A percentile compares a stretch with the other conserved stretches of the same genome.
phyloP scores from a whole-genome alignment of 2,888 invertebrate species.

The Carcina quercana region DNA sequence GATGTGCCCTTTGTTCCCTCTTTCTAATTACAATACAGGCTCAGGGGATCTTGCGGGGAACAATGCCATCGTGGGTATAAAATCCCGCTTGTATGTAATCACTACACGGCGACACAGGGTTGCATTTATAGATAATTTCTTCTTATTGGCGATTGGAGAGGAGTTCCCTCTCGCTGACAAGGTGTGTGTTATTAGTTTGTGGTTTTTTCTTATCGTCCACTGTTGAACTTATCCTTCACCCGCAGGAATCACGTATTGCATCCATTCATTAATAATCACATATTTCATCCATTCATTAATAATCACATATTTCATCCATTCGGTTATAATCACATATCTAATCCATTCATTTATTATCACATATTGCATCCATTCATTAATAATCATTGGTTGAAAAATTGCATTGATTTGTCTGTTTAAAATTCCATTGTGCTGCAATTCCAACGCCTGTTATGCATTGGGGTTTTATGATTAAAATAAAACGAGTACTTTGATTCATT shows the following conservation, averaged over 20 bases:
- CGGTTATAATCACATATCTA: too few species aligned
- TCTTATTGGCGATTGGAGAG: background rate
- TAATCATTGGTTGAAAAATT: too few species aligned
- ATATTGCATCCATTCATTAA: background rate
- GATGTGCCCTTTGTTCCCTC: background rate
- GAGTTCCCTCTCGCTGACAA: background rate
- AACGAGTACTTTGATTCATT: too few species aligned
- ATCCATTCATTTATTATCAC: too few species aligned
- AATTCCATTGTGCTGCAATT: too few species aligned
- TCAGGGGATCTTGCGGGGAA: background rate
- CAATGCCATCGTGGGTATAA: slow-evolving; percentile 1
- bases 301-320: too few species aligned
- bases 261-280: background rate
- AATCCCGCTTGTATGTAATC: background rate
- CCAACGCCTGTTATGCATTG: too few species aligned
- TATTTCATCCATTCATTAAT: background rate
- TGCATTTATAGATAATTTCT: background rate
- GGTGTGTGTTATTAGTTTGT: background rate
- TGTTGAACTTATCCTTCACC: background rate
- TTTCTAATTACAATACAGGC: slow-evolving; percentile 1
- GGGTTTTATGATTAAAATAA: too few species aligned
- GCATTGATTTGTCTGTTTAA: too few species aligned
- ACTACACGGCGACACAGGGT: background rate
- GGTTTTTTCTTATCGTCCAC: background rate
- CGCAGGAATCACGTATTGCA: too few species aligned